A percentile compares a stretch with the other conserved stretches of the same genome.
Conservation (phyloP, 2,113 vertebrate genomes). For the Mustela nigripes region DNA sequence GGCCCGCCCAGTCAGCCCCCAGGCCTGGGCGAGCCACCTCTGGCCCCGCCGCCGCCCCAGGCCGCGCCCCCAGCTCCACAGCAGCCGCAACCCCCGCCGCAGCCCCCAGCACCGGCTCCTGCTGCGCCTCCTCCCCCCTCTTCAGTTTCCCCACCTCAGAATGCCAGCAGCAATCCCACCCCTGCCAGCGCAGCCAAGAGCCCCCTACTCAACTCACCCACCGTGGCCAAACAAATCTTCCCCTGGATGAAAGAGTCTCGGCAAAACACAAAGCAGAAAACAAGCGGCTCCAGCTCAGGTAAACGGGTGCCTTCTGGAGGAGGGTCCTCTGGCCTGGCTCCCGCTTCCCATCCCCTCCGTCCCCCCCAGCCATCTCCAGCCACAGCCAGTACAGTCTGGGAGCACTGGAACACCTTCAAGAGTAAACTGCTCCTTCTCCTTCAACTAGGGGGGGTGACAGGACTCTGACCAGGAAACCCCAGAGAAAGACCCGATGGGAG, state of each 20-base stretch:
- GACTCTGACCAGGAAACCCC: not conserved
- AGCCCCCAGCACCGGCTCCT: slow-evolving; percentile 89
- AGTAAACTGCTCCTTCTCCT: not conserved
- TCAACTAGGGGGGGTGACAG: not conserved
- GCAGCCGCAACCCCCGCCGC: slow-evolving; percentile 87
- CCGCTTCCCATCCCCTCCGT: no score
- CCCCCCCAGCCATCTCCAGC: not conserved
- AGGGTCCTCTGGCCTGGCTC: slow-evolving; percentile 38
- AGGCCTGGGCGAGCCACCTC: slow-evolving; percentile 89
- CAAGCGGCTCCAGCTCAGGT: slow-evolving; percentile 98
- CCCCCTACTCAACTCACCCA: slow-evolving; percentile 92
- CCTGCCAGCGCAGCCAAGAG: slow-evolving; percentile 90
- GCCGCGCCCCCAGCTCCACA: slow-evolving; percentile 88
- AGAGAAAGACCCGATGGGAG: slow-evolving; percentile 10
- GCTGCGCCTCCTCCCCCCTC: slow-evolving; percentile 88
- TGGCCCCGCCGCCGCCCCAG: slow-evolving; percentile 88
- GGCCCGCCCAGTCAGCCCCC: slow-evolving; percentile 91
- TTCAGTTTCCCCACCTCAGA: slow-evolving; percentile 93
- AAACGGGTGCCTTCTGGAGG: slow-evolving; percentile 79
- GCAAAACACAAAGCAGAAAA: slow-evolving; percentile 99
- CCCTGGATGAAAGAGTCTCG: slow-evolving; percentile 99
- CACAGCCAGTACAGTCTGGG: not conserved
- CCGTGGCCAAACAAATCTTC: slow-evolving; percentile 96
- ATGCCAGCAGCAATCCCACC: slow-evolving; percentile 92
- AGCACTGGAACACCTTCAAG: not conserved